Base-by-base conservation (phyloP, 2,888 invertebrate species). In the Ferrisia virgata region DNA sequence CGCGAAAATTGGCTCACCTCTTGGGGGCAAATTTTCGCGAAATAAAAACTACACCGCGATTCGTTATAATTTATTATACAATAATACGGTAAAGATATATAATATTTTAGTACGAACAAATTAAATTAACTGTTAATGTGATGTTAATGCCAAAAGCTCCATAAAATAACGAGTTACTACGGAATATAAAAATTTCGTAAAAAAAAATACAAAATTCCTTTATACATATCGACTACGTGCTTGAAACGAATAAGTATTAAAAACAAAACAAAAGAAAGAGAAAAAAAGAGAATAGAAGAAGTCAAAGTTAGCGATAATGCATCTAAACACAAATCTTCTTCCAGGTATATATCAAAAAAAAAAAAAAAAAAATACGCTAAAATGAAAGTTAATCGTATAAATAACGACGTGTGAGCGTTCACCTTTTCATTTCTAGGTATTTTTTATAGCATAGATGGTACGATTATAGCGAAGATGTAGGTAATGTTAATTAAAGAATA, bases 71-170 rank as follows among this genome's bases (percentile, higher is more conserved):
- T 76, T 76, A 76, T 76, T 76, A 76, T 76, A 76, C 72, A 76
- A 28, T 76, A 76, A 76, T 76, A 76, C 72, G 72, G 72, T 76
- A 76, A 76, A 36, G 11, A 76, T 76, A 76, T 69, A 76, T 76
- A 76, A 36, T 76, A 76, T 76, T 76, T 76, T 76, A 76, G 72
- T 76, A 76, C 72, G 72, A 64, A 76, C 72, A 76, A 76, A 76
- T 76, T 76, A 76, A 76, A 76, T 36, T 76, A 76, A 76, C 36
- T 76, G 72, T 76, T 76, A 76, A 36, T 76, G 72, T 76, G 72
- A 76, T 76, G 72, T 76, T 76, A 76, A 76, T 76, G 72, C 72
- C 72, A 76, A 33, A 76, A 76, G 72, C 72, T 76, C 72, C 36
- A 76, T 76, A 76, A 76, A 76, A 76, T 76, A 76, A 76, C 72